phyloP scores from a whole-genome alignment of 2,888 invertebrate species.

The Falcaria lacertinaria region DNA sequence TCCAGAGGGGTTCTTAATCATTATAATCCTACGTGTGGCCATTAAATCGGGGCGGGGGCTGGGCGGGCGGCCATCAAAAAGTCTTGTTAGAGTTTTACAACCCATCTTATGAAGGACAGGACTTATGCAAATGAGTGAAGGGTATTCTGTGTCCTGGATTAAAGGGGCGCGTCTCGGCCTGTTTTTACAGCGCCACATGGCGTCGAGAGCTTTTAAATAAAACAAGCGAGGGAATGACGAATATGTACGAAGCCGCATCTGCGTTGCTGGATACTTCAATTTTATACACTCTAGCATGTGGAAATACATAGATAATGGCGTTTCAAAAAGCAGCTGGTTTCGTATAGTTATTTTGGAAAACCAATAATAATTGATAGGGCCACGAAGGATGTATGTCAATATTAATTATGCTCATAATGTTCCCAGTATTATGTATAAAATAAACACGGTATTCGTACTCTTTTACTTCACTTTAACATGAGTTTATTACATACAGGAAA shows the following conservation, averaged over 20 bases:
- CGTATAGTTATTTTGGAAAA: no score
- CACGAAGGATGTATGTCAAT: no score
- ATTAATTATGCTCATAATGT: no score
- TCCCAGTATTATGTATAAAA: no score
- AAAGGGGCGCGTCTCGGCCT: constrained; percentile 50
- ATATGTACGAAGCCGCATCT: constrained; percentile 35
- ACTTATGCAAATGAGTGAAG: constrained; percentile 73
- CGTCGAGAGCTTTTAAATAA: constrained; percentile 50
- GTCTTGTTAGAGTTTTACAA: constrained; percentile 64
- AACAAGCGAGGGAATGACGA: constrained; percentile 38
- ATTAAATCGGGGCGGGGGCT: constrained; percentile 47
- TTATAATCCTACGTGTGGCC: constrained; percentile 42
- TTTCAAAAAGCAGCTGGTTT: no score
- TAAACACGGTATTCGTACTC: no score
- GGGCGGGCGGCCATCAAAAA: constrained; percentile 37
- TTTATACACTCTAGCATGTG: no score
- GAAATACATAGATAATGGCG: no score
- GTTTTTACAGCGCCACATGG: constrained; percentile 71
- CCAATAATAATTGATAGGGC: no score
- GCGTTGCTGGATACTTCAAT: no score
- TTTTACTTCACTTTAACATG: no score
- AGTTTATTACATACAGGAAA: no score
- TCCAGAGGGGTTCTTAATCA: constrained; percentile 21
- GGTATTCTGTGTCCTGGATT: constrained; percentile 63
- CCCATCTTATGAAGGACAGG: constrained; percentile 68